A percentile compares a stretch with the other conserved stretches of the same genome.
These are phyloP conservation scores for Pan troglodytes DNA, from an alignment of 2,113 vertebrate genomes.

Conservation along the genomic window NHGRI_mPanTro3-v2.1_pri NC_072413.2:100763001-100763500, in stretches of 20 bases:
- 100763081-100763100: not conserved
- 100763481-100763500: too few relatives aligned
- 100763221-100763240: not conserved
- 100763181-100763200: too few relatives aligned
- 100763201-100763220: not conserved
- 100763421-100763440: too few relatives aligned
- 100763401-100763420: too few relatives aligned
- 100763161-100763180: accelerated
- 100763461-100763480: too few relatives aligned
- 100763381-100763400: too few relatives aligned
- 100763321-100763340: accelerated
- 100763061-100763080: too few relatives aligned
- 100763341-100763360: too few relatives aligned
- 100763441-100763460: too few relatives aligned
- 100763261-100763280: not conserved
- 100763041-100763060: not conserved
- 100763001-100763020: not conserved
- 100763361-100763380: too few relatives aligned
- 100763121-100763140: accelerated
- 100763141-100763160: too few relatives aligned
- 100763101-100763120: not conserved
- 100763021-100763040: too few relatives aligned
- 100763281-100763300: not conserved
- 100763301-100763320: accelerated
- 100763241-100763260: accelerated